Percentiles rank a stretch among this genome's conserved stretches.
Evolutionary conservation across 1,140 invertebrate species (phyloP).

Genomic region (Halyomorpha halys): DNA sequence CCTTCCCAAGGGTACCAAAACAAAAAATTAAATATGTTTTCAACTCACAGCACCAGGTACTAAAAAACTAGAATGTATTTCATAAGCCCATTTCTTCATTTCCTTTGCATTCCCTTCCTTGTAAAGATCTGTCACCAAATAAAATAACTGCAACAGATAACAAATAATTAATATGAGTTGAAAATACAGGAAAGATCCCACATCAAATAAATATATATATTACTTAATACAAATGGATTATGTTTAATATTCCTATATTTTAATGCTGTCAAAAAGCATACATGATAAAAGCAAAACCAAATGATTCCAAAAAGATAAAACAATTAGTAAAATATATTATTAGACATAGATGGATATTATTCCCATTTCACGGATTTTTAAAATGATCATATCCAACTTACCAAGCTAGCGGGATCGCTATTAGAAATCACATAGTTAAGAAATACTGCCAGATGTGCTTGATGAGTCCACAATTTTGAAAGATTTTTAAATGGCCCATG

Average conservation of each 20-base stretch:
- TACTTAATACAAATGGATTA: neutral
- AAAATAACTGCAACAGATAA: constrained; percentile 62
- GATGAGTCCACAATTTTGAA: constrained; percentile 55
- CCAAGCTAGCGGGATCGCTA: constrained; percentile 69
- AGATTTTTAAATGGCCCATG: constrained; percentile 70
- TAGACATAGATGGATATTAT: too few species aligned
- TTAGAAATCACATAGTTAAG: constrained; percentile 80
- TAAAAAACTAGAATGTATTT: constrained; percentile 93
- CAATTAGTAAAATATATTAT: too few species aligned
- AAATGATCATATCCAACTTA: constrained; percentile 34
- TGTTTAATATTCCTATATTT: neutral
- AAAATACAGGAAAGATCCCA: neutral
- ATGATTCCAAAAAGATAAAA: too few species aligned
- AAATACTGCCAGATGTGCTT: constrained; percentile 77
- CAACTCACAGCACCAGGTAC: constrained; percentile 70
- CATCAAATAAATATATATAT: too few species aligned
- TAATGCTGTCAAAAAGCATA: too few species aligned
- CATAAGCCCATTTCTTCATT: constrained; percentile 93
- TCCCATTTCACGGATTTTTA: too few species aligned
- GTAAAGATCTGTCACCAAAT: constrained; percentile 75
- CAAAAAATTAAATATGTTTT: too few species aligned
- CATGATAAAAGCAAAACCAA: too few species aligned
- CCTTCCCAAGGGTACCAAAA: too few species aligned
- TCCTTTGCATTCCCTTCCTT: constrained; percentile 77
- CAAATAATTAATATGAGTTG: neutral